Base-by-base conservation (phyloP, 2,888 invertebrate genomes). In the Nebria brevicollis region DNA sequence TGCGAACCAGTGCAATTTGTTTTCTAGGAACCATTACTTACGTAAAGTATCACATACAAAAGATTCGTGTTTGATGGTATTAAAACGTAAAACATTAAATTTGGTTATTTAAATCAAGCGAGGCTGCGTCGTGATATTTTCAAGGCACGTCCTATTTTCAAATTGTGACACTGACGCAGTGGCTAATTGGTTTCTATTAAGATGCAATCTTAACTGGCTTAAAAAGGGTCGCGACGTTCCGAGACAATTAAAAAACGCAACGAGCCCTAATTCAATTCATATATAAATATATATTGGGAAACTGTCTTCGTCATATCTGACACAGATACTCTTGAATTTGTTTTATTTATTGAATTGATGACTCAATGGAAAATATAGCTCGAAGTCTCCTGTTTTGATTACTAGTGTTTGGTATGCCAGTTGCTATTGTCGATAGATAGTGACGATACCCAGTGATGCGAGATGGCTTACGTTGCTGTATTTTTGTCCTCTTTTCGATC, bases 121-220 rank as follows among this genome's bases (percentile, higher is more conserved):
- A 34, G 34, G 34, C 34, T 34, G 34, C 34, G 34, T 34, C 34
- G 54, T 54, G 54, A 54, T 54, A 54, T 54, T 54, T 54, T 54
- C 54, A 8, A 7, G 13, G 54, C 54, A 54, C 54, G 54, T 54
- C 54, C 11, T 54, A 5, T 54, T 13, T 54, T 54, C 7, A 11
- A 54, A 54, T 54, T 54, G 13, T 54, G 70, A 70, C 70, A 70
- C 70, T 70, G 70, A 70, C 70, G 15, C 34, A 34, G 70, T 26
- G 11, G 25, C 70, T 70, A 70, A 70, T 70, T 70, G 70, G 70
- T 70, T 54, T 70, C 70, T 70, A 26, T 70, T 70, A 34, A 70
- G 70, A 70, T 25, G 70, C 70, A 26, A 70, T 70, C 70, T 70
- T 20, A 70, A 70, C 25, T 15, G 26, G 70, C 25, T 70, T 70